Conservation (phyloP, 2,797 vertebrate species). For the Poeciliopsis paucimaculata region DNA sequence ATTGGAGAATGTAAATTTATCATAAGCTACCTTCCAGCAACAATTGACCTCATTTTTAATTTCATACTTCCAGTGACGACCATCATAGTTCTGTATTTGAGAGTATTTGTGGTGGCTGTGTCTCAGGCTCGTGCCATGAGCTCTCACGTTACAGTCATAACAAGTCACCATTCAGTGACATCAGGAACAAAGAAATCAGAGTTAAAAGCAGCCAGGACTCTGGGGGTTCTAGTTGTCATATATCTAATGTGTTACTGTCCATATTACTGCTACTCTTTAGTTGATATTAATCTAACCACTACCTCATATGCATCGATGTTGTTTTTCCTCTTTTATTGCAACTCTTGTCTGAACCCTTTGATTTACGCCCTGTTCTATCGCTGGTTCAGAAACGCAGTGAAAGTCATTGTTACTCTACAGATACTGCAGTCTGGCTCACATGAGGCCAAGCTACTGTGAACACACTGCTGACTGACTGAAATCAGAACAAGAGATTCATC, state of each 20-base stretch:
- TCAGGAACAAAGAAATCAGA: background rate
- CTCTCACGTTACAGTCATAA: background rate
- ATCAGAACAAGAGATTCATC: too few species aligned
- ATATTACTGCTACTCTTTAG: background rate
- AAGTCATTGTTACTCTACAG: constrained; percentile 1
- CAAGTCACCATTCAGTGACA: too few species aligned
- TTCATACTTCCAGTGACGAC: background rate
- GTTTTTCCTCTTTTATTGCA: background rate
- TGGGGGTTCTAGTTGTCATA: constrained; percentile 7
- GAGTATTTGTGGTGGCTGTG: background rate
- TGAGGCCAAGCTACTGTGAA: background rate
- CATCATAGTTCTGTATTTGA: background rate
- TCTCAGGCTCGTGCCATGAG: background rate
- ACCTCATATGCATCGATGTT: background rate
- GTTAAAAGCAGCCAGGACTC: constrained; percentile 4
- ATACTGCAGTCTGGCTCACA: constrained; percentile 5
- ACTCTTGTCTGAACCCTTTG: constrained; percentile 26
- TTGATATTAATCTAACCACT: background rate
- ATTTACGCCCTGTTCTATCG: constrained; percentile 4
- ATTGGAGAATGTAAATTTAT: background rate
- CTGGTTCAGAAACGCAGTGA: constrained; percentile 22
- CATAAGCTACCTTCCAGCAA: too few species aligned
- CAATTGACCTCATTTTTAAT: background rate
- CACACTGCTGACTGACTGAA: too few species aligned
- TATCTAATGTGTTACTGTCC: constrained; percentile 19